A percentile compares a stretch with the other conserved stretches of the same genome.
These are phyloP conservation scores for Leptopilina clavipes DNA, from an alignment of 1,140 invertebrate species.

Conservation along the genomic window DNA sequence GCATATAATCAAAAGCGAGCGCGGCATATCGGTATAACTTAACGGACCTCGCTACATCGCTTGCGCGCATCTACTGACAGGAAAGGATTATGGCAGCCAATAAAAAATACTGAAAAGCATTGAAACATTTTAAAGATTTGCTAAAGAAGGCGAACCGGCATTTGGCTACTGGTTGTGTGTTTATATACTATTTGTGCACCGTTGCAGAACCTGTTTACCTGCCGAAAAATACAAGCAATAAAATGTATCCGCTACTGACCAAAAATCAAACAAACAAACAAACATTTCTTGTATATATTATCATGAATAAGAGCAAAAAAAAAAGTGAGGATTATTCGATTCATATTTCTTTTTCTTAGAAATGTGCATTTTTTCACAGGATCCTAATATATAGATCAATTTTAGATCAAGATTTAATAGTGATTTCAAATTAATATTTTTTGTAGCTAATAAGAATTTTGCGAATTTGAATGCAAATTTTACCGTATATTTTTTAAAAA, in stretches of 20 bases:
- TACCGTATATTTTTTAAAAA: too few relatives aligned
- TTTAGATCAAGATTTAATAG: too few relatives aligned
- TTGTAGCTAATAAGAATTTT: too few relatives aligned
- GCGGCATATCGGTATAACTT: neutral
- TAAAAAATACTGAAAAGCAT: constrained; percentile 32
- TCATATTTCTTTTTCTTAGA: neutral
- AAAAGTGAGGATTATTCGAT: neutral
- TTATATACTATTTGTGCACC: constrained; percentile 6
- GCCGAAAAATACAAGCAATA: constrained; percentile 27
- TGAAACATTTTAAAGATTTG: constrained; percentile 26
- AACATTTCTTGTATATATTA: too few relatives aligned
- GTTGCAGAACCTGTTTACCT: constrained; percentile 29
- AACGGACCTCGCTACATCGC: constrained; percentile 21
- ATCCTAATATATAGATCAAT: too few relatives aligned
- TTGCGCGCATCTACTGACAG: constrained; percentile 24
- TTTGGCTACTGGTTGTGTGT: constrained; percentile 31
- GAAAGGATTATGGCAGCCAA: constrained; percentile 33
- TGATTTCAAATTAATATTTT: too few relatives aligned
- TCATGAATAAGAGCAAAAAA: neutral
- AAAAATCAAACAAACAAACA: constrained; percentile 20
- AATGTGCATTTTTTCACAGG: neutral
- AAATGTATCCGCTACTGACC: constrained; percentile 23
- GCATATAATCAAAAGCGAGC: neutral
- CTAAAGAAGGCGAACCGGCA: constrained; percentile 9
- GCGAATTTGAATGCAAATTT: too few relatives aligned